These are phyloP conservation scores for Cephalotes varians DNA, from an alignment of 2,888 invertebrate genomes.

Conservation along the genomic window DNA sequence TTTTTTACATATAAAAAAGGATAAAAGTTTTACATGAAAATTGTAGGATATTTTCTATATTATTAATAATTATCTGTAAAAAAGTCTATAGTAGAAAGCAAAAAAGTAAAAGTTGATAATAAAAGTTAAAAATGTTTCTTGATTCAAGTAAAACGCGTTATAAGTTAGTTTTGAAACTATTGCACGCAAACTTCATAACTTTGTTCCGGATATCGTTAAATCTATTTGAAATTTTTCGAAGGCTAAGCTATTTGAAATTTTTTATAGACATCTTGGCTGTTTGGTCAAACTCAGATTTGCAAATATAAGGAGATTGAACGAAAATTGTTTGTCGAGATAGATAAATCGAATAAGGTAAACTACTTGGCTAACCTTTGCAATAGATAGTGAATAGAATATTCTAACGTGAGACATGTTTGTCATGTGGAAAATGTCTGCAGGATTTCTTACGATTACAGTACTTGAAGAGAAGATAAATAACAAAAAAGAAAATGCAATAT, in stretches of 20 bases:
- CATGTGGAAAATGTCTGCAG: constrained; percentile 16
- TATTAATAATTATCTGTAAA: neutral
- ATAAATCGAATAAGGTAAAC: constrained; percentile 29
- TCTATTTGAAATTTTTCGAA: neutral
- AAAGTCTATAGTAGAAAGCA: neutral
- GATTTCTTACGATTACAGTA: neutral
- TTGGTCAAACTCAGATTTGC: neutral
- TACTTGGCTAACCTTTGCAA: constrained; percentile 32
- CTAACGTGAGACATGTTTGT: constrained; percentile 4
- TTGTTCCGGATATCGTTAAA: neutral
- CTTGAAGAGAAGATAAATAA: constrained; percentile 10
- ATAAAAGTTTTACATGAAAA: neutral
- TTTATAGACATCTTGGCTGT: constrained; percentile 5
- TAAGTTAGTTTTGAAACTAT: neutral
- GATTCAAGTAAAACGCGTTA: neutral
- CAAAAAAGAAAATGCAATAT: neutral
- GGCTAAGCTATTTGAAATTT: neutral
- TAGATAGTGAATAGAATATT: constrained; percentile 37
- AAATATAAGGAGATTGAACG: constrained; percentile 23
- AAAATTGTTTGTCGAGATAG: constrained; percentile 33
- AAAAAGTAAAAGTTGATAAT: neutral
- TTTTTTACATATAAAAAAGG: too few relatives aligned
- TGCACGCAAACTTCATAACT: neutral
- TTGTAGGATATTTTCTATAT: neutral
- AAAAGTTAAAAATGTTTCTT: neutral